Conservation (phyloP, 2,113 vertebrate genomes). For the Toxostoma redivivum region DNA sequence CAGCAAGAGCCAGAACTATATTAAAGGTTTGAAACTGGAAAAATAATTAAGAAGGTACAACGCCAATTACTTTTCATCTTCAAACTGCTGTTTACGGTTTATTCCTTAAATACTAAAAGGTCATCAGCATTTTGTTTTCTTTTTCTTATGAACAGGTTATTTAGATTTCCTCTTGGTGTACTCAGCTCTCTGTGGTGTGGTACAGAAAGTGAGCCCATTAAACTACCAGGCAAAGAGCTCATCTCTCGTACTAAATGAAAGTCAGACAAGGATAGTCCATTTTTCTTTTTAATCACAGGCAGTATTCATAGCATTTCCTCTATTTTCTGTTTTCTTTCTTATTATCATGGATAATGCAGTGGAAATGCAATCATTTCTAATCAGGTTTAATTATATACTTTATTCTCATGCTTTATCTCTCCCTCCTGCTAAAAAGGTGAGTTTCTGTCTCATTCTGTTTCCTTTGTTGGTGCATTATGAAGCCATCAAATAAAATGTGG, state of each 20-base stretch:
- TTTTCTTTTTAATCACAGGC: constrained; percentile 21
- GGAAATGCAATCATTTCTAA: constrained; percentile 44
- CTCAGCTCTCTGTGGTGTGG: not conserved
- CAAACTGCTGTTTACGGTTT: constrained; percentile 47
- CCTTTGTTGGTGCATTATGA: not conserved
- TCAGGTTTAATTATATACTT: constrained; percentile 52
- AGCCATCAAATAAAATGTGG: not conserved
- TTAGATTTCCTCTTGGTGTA: constrained; percentile 24
- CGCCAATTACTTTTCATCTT: constrained; percentile 68
- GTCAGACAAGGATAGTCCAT: not conserved
- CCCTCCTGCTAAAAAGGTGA: not conserved
- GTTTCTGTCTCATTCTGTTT: not conserved
- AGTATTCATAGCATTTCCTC: not conserved
- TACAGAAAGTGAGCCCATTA: not conserved
- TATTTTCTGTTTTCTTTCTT: constrained; percentile 17
- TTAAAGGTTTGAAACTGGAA: constrained; percentile 59
- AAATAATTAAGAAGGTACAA: constrained; percentile 68
- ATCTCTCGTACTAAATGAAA: constrained; percentile 1
- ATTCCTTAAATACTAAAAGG: constrained; percentile 58
- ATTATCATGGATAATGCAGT: constrained; percentile 14
- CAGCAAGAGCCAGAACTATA: constrained; percentile 46
- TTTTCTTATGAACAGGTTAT: constrained; percentile 32
- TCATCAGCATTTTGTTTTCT: constrained; percentile 33
- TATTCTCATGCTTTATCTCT: constrained; percentile 11
- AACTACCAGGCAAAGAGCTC: not conserved